Evolutionary conservation across 1,140 invertebrate genomes (phyloP).

Genomic region (Lucilia sericata): DNA sequence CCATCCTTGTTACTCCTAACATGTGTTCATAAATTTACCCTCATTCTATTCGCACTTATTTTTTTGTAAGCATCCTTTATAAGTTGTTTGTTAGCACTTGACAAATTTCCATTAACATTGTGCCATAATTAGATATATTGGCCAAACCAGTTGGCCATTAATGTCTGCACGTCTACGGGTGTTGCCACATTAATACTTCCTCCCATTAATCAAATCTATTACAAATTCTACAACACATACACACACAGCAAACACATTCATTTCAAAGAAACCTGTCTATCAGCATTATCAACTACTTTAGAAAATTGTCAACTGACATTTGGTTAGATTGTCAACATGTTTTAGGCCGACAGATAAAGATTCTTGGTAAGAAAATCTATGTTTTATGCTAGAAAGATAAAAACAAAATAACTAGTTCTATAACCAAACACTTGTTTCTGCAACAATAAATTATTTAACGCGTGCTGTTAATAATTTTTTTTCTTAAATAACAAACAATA

Average conservation of each 20-base stretch:
- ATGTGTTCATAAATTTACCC: too few species aligned
- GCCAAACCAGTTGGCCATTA: conserved; percentile 5
- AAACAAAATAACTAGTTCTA: neutral
- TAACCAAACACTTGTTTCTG: neutral
- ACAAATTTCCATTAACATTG: neutral
- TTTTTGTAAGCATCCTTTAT: too few species aligned
- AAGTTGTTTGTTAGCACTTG: neutral
- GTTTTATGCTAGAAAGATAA: neutral
- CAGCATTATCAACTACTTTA: neutral
- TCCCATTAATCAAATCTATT: neutral
- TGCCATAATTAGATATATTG: neutral
- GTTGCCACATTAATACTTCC: conserved; percentile 10
- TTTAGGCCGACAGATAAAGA: neutral
- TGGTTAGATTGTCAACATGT: neutral
- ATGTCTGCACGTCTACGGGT: neutral
- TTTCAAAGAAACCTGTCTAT: neutral
- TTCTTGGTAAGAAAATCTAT: neutral
- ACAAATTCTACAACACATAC: neutral
- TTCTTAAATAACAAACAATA: neutral
- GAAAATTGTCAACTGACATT: neutral
- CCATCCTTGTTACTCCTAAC: too few species aligned
- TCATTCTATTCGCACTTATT: too few species aligned
- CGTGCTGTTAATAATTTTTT: neutral
- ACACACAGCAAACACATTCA: neutral
- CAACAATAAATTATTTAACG: conserved; percentile 21